A percentile compares a stretch with the other conserved stretches of the same genome.
These are phyloP conservation scores for Tipula vernalis DNA, from an alignment of 2,888 invertebrate species.

Conservation along the genomic window DNA sequence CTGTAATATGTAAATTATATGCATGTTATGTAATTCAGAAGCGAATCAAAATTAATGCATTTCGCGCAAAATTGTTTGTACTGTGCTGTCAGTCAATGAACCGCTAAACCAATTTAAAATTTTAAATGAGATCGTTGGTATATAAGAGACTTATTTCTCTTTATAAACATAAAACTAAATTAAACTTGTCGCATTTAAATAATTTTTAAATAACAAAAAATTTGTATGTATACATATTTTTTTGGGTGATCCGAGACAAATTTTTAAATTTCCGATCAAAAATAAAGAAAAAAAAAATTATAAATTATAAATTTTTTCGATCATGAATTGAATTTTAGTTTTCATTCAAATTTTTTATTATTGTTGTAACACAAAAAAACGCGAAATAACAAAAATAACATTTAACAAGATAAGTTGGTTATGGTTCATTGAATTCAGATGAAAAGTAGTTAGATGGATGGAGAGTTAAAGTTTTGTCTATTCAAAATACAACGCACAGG, in stretches of 20 bases:
- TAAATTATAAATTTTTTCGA: not conserved
- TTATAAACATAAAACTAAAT: not conserved
- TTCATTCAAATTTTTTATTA: not conserved
- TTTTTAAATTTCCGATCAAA: not conserved
- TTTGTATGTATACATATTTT: not conserved
- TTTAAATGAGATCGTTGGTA: not conserved
- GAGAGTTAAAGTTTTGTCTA: not conserved
- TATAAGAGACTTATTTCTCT: not conserved
- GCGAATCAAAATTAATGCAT: not conserved
- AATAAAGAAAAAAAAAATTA: not conserved
- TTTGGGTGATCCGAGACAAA: not conserved
- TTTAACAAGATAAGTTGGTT: constrained; percentile 4
- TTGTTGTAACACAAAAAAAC: not conserved
- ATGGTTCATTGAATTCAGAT: not conserved
- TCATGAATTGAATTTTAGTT: constrained; percentile 4
- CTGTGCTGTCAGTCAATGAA: not conserved
- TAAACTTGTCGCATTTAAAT: not conserved
- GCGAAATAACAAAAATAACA: not conserved
- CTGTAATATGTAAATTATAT: not conserved
- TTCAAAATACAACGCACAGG: not conserved
- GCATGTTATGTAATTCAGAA: not conserved
- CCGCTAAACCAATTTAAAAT: not conserved
- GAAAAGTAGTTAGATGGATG: not conserved
- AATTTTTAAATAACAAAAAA: not conserved
- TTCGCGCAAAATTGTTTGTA: not conserved